Base-by-base conservation (phyloP, 2,888 invertebrate species). In the Formica aserva region DNA sequence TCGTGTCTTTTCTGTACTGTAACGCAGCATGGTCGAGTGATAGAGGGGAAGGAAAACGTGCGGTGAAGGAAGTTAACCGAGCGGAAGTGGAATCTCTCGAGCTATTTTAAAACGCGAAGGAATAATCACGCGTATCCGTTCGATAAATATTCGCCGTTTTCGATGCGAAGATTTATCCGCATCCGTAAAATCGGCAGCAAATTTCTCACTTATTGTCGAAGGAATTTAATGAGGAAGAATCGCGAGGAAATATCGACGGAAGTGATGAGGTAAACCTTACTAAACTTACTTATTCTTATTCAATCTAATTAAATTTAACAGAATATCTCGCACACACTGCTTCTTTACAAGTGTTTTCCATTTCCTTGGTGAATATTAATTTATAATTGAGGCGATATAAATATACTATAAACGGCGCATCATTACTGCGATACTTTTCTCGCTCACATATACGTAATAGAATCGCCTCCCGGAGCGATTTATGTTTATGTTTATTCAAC, bases 61-160 rank as follows among this genome's bases (percentile, higher is more conserved):
- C 35, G 75, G 18, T 32, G 48, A 75, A 69, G 55, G 48, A 78
- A 78, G 83, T 83, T 85, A 82, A 67, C 74, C 52, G 74, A 45
- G 87, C 75, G 82, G 67, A 87, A 87, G 57, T 69, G 83, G 82
- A 82, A 83, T 78, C 66, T 66, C 55, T 69, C 55, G 62, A 82
- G 75, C 63, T 82, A 82, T 35, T 86, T 87, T 86, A 83, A 85
- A 86, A 84, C 86, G 72, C 82, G 82, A 80, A 60, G 62, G 83
- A 82, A 88, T 88, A 89, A 89, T 89, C 89, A 83, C 71, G 85
- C 74, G 86, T 74, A 86, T 82, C 84, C 82, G 78, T 85, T 87
- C 75, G 81, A 84, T 86, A 87, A 89, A 85, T 88, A 89, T 88
- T 89, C 88, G 80, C 80, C 69, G 77, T 60, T 35, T 63, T 48